A percentile compares a stretch with the other conserved stretches of the same genome.
Conservation (phyloP, 2,888 invertebrate genomes). For the Heliconius hortense region DNA sequence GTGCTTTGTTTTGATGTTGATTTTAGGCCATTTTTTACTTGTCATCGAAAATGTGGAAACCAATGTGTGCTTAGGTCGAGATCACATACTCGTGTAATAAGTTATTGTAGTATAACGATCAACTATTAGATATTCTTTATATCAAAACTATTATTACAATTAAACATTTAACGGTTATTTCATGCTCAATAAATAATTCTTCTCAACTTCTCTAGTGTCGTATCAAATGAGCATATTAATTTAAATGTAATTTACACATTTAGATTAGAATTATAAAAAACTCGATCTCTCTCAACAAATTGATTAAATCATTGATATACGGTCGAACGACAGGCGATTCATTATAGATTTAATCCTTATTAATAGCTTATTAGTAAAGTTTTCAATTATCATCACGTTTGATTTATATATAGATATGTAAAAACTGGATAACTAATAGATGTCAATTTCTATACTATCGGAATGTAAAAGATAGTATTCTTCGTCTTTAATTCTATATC, state of each 20-base stretch:
- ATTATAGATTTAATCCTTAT: conserved; percentile 73
- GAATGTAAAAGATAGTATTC: conserved; percentile 13
- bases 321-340: conserved; percentile 60
- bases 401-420: conserved; percentile 66
- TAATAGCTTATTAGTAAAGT: conserved; percentile 74
- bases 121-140: background rate
- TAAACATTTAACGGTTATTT: background rate
- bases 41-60: conserved; percentile 14
- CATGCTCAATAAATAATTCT: conserved; percentile 15
- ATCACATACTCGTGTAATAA: background rate
- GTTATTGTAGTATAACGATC: too few relatives aligned
- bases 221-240: conserved; percentile 23
- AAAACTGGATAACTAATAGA: conserved; percentile 60
- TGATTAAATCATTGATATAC: conserved; percentile 33
- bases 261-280: conserved; percentile 24
- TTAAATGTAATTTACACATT: conserved; percentile 30
- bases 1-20: background rate
- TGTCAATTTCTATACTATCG: conserved; percentile 40
- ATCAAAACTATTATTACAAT: background rate
- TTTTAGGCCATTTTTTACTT: conserved; percentile 20
- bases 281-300: conserved; percentile 27
- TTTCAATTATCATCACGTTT: conserved; percentile 73
- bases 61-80: conserved; percentile 10
- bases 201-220: conserved; percentile 3
- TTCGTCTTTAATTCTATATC: background rate